A percentile compares a stretch with the other conserved stretches of the same genome.
Evolutionary conservation across 1,140 invertebrate species (phyloP).

Genomic region (Drosophila albomicans): DNA sequence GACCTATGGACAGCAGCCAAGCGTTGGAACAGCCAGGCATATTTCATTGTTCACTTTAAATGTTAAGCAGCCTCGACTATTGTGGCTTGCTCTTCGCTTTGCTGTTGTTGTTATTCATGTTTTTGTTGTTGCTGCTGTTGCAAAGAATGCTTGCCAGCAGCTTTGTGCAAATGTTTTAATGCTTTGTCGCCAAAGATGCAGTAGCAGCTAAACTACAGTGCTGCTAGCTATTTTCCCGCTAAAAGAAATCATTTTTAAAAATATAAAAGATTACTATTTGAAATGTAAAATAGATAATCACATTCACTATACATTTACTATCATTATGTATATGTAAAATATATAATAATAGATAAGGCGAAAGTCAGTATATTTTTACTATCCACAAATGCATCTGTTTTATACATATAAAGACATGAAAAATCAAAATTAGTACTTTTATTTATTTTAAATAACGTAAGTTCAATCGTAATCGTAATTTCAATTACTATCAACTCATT

Average conservation of each 20-base stretch:
- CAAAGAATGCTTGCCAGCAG: conserved; percentile 50
- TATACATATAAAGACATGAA: no score
- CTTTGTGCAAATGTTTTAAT: conserved; percentile 63
- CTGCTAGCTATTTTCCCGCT: conserved; percentile 34
- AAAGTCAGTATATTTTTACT: no score
- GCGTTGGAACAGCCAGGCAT: conserved; percentile 52
- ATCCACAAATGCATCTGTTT: no score
- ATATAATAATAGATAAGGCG: no score
- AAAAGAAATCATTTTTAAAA: neutral
- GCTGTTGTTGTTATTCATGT: conserved; percentile 19
- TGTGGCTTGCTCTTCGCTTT: conserved; percentile 22
- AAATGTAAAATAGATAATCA: no score
- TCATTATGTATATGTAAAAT: no score
- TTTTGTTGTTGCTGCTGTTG: conserved; percentile 36
- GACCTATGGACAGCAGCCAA: conserved; percentile 36
- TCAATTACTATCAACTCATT: no score
- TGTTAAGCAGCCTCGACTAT: conserved; percentile 69
- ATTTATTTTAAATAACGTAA: no score
- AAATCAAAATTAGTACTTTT: no score
- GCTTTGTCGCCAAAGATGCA: conserved; percentile 54
- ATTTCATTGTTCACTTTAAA: conserved; percentile 82
- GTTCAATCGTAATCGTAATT: no score
- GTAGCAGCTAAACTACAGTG: conserved; percentile 9
- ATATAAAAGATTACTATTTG: neutral
- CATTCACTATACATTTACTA: no score